Conservation (phyloP, 1,140 invertebrate genomes). For the Laupala kohalensis region DNA sequence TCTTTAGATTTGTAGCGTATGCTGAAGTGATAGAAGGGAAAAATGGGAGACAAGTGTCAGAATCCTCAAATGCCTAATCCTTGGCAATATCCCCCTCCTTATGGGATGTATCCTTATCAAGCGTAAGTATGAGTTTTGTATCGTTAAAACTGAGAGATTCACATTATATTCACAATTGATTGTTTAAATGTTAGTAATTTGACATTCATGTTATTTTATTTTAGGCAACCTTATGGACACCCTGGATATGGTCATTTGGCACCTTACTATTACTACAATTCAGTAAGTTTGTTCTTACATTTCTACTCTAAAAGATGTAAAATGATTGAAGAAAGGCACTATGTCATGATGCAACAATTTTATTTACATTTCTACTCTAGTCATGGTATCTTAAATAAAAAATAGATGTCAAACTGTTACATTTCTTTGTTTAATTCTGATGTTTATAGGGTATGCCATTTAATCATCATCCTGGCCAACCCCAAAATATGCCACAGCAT, state of each 20-base stretch:
- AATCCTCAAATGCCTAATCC: constrained; percentile 12
- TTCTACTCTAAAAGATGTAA: neutral
- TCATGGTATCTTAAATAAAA: too few relatives aligned
- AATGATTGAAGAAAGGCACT: too few relatives aligned
- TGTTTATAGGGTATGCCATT: constrained; percentile 7
- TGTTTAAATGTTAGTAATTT: neutral
- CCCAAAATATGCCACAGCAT: neutral
- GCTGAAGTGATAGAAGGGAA: neutral
- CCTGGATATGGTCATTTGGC: constrained; percentile 4
- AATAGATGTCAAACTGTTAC: too few relatives aligned
- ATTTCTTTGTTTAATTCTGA: too few relatives aligned
- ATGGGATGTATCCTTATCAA: constrained; percentile 9
- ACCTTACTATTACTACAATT: constrained; percentile 5
- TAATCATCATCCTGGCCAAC: constrained; percentile 5
- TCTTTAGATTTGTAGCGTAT: neutral
- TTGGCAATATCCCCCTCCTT: constrained; percentile 11
- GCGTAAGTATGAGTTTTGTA: constrained; percentile 8
- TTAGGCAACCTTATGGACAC: constrained; percentile 10
- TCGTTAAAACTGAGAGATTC: neutral
- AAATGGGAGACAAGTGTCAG: constrained; percentile 14
- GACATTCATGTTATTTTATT: neutral
- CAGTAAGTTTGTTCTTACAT: neutral
- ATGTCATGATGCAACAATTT: too few relatives aligned
- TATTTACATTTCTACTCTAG: too few relatives aligned
- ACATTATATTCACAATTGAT: too few relatives aligned